A percentile compares a stretch with the other conserved stretches of the same genome.
Conservation (phyloP, 92 coral and sea anemone species). For the Galaxea fascicularis region DNA sequence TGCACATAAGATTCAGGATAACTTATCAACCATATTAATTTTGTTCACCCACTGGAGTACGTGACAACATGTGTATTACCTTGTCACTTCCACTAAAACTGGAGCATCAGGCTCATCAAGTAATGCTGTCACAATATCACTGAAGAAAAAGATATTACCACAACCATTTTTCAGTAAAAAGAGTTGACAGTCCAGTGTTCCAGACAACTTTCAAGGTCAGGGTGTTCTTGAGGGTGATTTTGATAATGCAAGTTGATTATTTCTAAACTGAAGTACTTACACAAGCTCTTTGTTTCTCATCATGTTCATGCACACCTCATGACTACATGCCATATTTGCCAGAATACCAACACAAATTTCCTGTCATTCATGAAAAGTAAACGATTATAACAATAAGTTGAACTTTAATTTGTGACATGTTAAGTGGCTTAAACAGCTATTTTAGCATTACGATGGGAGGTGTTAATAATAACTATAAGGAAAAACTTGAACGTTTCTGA, state of each 20-base stretch:
- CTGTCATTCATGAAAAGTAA: slow-evolving; percentile 36
- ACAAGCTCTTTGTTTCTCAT: slow-evolving; percentile 85
- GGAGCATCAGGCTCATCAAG: slow-evolving; percentile 93
- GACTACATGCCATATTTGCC: slow-evolving; percentile 95
- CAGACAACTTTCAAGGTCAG: too few relatives aligned
- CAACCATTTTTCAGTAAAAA: too few relatives aligned
- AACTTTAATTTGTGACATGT: not conserved
- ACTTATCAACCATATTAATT: too few relatives aligned
- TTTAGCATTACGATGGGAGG: not conserved
- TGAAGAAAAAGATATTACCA: slow-evolving; percentile 16
- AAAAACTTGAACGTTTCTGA: too few relatives aligned
- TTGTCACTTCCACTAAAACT: slow-evolving; percentile 90
- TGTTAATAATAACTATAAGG: too few relatives aligned
- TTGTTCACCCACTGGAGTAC: too few relatives aligned
- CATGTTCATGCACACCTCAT: slow-evolving; percentile 87
- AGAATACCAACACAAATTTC: slow-evolving; percentile 97
- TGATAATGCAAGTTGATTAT: too few relatives aligned
- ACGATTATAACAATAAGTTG: not conserved
- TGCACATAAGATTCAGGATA: too few relatives aligned
- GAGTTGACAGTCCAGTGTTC: not conserved
- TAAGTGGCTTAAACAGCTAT: not conserved
- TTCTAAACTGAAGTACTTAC: slow-evolving; percentile 56
- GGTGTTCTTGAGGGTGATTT: too few relatives aligned
- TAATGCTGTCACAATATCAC: slow-evolving; percentile 79
- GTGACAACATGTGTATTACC: slow-evolving; percentile 53